Base-by-base conservation (phyloP, 2,797 vertebrate species). In the Alcedo quadribrachys region DNA sequence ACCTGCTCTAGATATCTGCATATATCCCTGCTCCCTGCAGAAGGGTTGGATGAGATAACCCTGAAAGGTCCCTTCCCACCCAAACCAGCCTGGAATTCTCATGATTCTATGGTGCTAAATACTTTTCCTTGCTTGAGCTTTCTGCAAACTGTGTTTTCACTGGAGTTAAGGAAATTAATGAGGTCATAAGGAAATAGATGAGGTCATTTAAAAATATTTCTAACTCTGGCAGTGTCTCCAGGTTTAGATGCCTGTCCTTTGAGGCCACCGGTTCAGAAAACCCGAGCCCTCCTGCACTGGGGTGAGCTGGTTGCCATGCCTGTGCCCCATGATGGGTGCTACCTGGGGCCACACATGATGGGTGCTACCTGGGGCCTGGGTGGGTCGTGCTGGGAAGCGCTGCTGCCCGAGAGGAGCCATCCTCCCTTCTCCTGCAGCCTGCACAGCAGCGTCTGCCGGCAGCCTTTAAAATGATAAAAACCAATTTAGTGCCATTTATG, bases 221-320 rank as follows among this genome's bases (percentile, higher is more conserved):
- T 4, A 55, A 53, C 11, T 48, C 43, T 58, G 33, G 13, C 17
- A 12, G 8, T 9, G 11, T 58, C 51, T 86, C 73, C 19, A 40
- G 10, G 16, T 67, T 62, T 73, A 48, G 32, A 24, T 4, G 8
- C 46, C 20, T 19, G 22, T 14, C 22, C 28, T 68, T 37, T 5
- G 13, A 40, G 17, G 42, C 28, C 30, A 22, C 11, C n/a, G 20
- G 12, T 8, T 42, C 35, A 16, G 60, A 78, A 35, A 45, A 24
- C 8, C 12, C 0, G 2, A 37, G 25, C 42, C 2, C 6, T 8
- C 50, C 24, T 7, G 45, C 9, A 0, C 3, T 14, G 8, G 17
- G 24, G 48, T 3, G 53, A 66, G 22, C 22, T 4, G 33, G 4
- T 11, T n/a, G 28, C 54, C 4, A 5, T 16, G 75, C 48, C 57